Base-by-base conservation (phyloP, 2,113 vertebrate species). In the Galbula dea region DNA sequence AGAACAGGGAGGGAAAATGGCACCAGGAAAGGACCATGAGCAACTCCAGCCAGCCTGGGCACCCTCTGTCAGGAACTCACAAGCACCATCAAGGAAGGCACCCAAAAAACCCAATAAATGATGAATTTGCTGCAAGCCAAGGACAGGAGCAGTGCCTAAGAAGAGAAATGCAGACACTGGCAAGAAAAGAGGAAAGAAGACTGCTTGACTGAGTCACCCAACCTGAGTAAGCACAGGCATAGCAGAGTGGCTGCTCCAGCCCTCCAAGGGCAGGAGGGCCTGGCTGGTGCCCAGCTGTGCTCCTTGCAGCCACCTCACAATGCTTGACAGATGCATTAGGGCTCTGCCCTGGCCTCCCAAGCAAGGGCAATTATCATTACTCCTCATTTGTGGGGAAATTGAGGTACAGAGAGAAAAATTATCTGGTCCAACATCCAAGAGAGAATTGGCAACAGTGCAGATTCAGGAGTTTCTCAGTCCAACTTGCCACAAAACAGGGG, bases 61-160 rank as follows among this genome's bases (percentile, higher is more conserved):
- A n/a, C 45, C 43, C 26, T 46, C 41, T 7, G 32, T 3, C 2
- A 0, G 11, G 77, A 69, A 54, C 10, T 27, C 15, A 0, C 36
- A 46, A 26, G 13, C 43, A 13, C 36, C 58, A 30, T 24, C 34
- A 37, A 34, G 43, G 29, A 41, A 59, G 52, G 17, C 19, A 49
- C 34, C 1, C 0, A 36, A 62, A 57, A 43, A 34, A 72, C 15
- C 0, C 39, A 77, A 27, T 2, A 82, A 85, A 12, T 5, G 1
- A 71, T 32, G 3, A 59, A 65, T 72, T 72, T 0, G 0, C 45
- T 2, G 0, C 21, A 48, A 87, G 62, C 36, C 58, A 41, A 89
- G 48, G 84, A 19, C 26, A 49, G 48, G 15, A 85, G 69, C 57
- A 27, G 69, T 18, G 61, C 37, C 36, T 34, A 29, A 46, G 39